Conservation (phyloP, 2,888 invertebrate species). For the Nomada hirtipes region DNA sequence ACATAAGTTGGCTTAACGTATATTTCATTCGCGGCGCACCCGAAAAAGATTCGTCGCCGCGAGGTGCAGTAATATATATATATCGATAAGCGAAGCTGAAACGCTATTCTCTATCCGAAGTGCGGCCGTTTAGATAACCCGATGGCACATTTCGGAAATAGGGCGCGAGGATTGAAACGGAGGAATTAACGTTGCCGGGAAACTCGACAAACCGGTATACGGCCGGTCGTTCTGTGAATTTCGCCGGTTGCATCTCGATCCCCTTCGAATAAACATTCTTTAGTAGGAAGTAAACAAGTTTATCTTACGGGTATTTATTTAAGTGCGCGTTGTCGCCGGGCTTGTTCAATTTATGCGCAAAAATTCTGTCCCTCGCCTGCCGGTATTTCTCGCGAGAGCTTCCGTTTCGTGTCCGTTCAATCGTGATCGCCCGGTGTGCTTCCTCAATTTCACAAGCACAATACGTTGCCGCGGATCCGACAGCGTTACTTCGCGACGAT, state of each 20-base stretch:
- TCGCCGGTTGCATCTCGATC: slow-evolving; percentile 25
- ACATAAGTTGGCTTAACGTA: neutral
- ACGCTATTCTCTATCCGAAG: slow-evolving; percentile 25
- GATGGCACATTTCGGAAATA: slow-evolving; percentile 48
- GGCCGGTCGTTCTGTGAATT: slow-evolving; percentile 35
- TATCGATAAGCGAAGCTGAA: slow-evolving; percentile 10
- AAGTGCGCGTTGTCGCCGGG: slow-evolving; percentile 11
- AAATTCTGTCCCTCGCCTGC: slow-evolving; percentile 3
- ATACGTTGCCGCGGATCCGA: no score
- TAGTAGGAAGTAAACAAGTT: slow-evolving; percentile 51
- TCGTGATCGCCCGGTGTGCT: neutral
- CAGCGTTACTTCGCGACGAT: no score
- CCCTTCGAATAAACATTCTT: slow-evolving; percentile 49
- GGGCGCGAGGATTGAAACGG: slow-evolving; percentile 47
- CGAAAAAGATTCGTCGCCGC: neutral
- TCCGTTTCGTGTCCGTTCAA: neutral
- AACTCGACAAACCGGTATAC: slow-evolving; percentile 63
- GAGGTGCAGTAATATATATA: neutral
- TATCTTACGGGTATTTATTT: slow-evolving; percentile 45
- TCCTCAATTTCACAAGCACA: neutral
- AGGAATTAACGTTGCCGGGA: slow-evolving; percentile 47
- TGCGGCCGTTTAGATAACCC: slow-evolving; percentile 33
- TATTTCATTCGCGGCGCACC: neutral
- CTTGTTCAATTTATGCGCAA: slow-evolving; percentile 32
- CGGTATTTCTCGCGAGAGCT: slow-evolving; percentile 2